phyloP scores from a whole-genome alignment of 1,140 invertebrate species.

The Zaprionus gabonicus region DNA sequence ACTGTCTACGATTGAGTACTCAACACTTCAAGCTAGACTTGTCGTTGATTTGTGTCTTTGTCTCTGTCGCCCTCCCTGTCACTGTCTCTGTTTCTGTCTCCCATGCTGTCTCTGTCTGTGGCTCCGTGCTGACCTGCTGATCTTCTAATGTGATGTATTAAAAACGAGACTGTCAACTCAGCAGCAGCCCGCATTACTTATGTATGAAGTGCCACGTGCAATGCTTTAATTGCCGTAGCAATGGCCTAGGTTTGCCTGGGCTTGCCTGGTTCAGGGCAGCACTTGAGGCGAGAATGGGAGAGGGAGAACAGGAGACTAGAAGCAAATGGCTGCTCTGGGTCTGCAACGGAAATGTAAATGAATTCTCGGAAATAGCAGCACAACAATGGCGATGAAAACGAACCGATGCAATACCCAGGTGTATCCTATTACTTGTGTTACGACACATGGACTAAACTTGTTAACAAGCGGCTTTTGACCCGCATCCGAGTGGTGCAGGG shows the following conservation, averaged over 20 bases:
- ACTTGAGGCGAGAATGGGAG: neutral
- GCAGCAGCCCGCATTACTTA: conserved; percentile 14
- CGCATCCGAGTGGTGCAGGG: conserved; percentile 9
- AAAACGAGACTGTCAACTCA: conserved; percentile 24
- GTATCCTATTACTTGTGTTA: conserved; percentile 43
- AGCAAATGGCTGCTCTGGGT: conserved; percentile 30
- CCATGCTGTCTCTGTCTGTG: too few species aligned
- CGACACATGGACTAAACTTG: conserved; percentile 61
- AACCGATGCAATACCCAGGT: conserved; percentile 52
- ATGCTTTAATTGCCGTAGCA: conserved; percentile 38
- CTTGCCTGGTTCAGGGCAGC: neutral
- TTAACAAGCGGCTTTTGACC: conserved; percentile 76
- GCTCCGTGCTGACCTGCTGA: conserved; percentile 5
- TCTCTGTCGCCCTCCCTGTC: neutral
- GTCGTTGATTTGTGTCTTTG: conserved; percentile 11
- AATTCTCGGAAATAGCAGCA: conserved; percentile 59
- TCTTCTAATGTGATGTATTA: conserved; percentile 33
- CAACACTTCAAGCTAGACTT: conserved; percentile 28
- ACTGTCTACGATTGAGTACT: conserved; percentile 19
- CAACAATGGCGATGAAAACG: conserved; percentile 35
- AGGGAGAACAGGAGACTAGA: neutral
- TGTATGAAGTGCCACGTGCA: conserved; percentile 23
- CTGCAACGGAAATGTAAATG: conserved; percentile 61
- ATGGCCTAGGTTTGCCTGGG: neutral
- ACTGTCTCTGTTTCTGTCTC: neutral